phyloP scores from a whole-genome alignment of 2,797 vertebrate genomes.

The Hirundo rustica region DNA sequence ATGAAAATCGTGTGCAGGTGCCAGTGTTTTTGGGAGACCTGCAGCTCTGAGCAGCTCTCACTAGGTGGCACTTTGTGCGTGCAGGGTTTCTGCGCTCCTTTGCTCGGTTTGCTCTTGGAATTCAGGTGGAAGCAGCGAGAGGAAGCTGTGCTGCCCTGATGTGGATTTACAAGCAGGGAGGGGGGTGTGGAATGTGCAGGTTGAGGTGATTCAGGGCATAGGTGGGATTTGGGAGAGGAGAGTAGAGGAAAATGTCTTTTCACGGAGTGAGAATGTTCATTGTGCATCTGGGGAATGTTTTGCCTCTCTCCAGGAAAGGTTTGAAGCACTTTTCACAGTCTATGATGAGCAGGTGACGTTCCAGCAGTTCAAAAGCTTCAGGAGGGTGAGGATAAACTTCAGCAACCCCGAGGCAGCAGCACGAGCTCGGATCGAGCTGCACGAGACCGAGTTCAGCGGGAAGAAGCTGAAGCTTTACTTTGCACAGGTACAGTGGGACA shows the following conservation, averaged over 20 bases:
- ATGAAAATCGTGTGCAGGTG: not conserved
- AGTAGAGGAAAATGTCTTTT: not conserved
- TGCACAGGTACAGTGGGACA: constrained; percentile 82
- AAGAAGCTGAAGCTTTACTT: constrained; percentile 95
- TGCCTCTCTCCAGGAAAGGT: constrained; percentile 83
- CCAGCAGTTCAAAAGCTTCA: constrained; percentile 96
- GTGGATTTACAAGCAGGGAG: not conserved
- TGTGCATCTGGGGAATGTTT: constrained; percentile 10
- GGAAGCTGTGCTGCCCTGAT: not conserved
- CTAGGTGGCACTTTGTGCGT: constrained; percentile 7
- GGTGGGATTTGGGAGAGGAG: not conserved
- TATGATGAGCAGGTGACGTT: constrained; percentile 92
- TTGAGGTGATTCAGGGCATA: not conserved
- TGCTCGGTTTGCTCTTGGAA: fast-evolving
- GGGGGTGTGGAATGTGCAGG: not conserved
- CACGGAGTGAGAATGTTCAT: not conserved
- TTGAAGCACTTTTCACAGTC: constrained; percentile 90
- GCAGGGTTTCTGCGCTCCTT: not conserved
- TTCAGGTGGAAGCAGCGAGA: not conserved
- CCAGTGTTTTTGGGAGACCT: not conserved
- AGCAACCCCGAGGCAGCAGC: constrained; percentile 92
- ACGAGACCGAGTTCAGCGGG: constrained; percentile 92
- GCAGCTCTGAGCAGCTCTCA: not conserved
- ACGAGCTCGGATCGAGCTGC: constrained; percentile 91
- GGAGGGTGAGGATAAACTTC: constrained; percentile 96